Percentiles rank a stretch among this genome's conserved stretches.
phyloP scores from a whole-genome alignment of 2,888 invertebrate genomes.

The Molanna angustata region DNA sequence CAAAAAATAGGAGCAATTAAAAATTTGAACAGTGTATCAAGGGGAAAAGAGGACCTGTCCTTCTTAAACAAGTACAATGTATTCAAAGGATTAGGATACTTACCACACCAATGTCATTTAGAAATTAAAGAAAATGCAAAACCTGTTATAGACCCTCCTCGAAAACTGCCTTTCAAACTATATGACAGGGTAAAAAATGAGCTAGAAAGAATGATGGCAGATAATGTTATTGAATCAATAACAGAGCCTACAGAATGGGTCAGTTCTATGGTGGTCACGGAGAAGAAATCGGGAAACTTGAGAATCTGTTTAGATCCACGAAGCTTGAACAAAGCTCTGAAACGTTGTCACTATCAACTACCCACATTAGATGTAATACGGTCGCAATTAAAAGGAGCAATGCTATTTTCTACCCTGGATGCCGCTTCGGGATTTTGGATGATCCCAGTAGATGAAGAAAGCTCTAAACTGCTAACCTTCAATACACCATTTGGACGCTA shows the following conservation, averaged over 20 bases:
- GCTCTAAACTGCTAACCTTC: slow-evolving; percentile 2
- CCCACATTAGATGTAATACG: slow-evolving; percentile 2
- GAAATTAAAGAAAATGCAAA: neutral
- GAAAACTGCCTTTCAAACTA: slow-evolving; percentile 1
- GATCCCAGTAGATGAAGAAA: neutral
- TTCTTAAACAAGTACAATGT: too few species aligned
- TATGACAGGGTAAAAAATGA: neutral
- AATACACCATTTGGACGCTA: slow-evolving; percentile 3
- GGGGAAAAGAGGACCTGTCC: too few species aligned
- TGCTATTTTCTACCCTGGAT: neutral
- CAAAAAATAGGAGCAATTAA: neutral
- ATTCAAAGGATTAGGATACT: too few species aligned
- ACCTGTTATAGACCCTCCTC: slow-evolving; percentile 2
- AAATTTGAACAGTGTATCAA: too few species aligned
- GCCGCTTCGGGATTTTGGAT: slow-evolving; percentile 1
- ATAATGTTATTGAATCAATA: slow-evolving; percentile 2
- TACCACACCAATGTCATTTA: too few species aligned
- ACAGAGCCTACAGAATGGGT: slow-evolving; percentile 3
- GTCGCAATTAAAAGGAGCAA: slow-evolving; percentile 1
- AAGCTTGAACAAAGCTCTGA: slow-evolving; percentile 1
- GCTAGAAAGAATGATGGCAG: neutral
- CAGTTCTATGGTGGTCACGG: slow-evolving; percentile 4
- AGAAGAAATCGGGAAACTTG: neutral
- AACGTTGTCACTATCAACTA: neutral
- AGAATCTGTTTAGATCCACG: neutral